These are phyloP conservation scores for Drosophila miranda DNA, from an alignment of 1,140 invertebrate genomes.

Conservation along the genomic window DNA sequence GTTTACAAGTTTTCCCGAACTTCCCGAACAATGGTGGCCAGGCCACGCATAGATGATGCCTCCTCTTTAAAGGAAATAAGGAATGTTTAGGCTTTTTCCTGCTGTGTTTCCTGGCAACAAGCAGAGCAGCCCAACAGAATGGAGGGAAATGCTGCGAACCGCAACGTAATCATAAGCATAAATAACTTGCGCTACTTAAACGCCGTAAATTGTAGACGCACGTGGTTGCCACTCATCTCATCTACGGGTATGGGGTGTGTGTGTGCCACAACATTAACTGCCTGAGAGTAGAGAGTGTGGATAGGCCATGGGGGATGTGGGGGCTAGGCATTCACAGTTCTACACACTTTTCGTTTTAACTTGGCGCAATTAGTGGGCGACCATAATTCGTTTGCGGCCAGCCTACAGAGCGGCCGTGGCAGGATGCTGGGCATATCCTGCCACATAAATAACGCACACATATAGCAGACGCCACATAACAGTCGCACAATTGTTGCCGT, in stretches of 20 bases:
- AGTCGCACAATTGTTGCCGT: constrained; percentile 58
- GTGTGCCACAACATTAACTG: constrained; percentile 50
- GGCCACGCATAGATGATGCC: no score
- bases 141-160: constrained; percentile 48
- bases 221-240: constrained; percentile 49
- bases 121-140: background rate
- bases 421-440: constrained; percentile 66
- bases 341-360: constrained; percentile 78
- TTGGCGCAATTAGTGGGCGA: constrained; percentile 70
- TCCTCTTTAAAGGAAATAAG: constrained; percentile 6
- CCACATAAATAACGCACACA: constrained; percentile 58
- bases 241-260: constrained; percentile 18
- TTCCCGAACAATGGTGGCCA: no score
- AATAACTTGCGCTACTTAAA: constrained; percentile 69
- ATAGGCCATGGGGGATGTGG: background rate
- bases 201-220: constrained; percentile 71
- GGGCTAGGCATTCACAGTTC: constrained; percentile 9
- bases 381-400: constrained; percentile 75
- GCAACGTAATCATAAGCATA: constrained; percentile 77
- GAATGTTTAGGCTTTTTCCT: background rate
- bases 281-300: constrained; percentile 13
- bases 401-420: constrained; percentile 33
- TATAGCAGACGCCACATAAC: constrained; percentile 3
- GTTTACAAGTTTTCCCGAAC: constrained; percentile 44
- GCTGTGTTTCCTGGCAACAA: background rate